Percentiles rank a stretch among this genome's conserved stretches.
Evolutionary conservation across 2,888 invertebrate species (phyloP).

Genomic region (Syrphus vitripennis): DNA sequence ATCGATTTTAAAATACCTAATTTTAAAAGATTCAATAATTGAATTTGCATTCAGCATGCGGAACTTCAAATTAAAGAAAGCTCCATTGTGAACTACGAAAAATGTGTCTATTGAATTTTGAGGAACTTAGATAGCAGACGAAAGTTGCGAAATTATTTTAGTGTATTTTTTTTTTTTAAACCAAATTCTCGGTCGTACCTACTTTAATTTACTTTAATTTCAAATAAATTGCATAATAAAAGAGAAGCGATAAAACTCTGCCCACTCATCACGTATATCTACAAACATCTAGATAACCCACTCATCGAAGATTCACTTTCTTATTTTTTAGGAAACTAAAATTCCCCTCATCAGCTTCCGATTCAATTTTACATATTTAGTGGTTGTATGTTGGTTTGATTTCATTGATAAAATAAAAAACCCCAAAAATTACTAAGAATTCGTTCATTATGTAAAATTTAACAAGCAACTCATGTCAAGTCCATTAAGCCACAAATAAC

Average conservation of each 20-base stretch:
- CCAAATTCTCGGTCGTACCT: neutral
- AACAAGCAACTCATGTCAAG: conserved; percentile 21
- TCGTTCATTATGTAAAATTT: conserved; percentile 52
- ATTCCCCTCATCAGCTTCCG: neutral
- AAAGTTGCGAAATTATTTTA: conserved; percentile 19
- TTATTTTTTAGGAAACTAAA: neutral
- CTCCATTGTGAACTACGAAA: neutral
- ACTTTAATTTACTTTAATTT: neutral
- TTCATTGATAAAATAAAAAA: neutral
- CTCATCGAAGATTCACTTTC: conserved; percentile 21
- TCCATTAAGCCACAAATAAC: conserved; percentile 19
- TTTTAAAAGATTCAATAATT: conserved; percentile 23
- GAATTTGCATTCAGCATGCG: conserved; percentile 26
- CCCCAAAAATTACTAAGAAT: conserved; percentile 44
- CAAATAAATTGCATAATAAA: neutral
- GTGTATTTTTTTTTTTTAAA: too few species aligned
- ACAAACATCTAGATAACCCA: too few species aligned
- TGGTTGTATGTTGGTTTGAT: neutral
- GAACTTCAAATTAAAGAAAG: neutral
- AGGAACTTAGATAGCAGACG: neutral
- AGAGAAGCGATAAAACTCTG: neutral
- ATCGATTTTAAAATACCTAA: conserved; percentile 37
- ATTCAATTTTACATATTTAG: neutral
- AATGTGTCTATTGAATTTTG: neutral
- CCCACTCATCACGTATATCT: neutral